Percentiles rank a stretch among this genome's conserved stretches.
Conservation (phyloP, 2,888 invertebrate species). For the Danaus chrysippus region DNA sequence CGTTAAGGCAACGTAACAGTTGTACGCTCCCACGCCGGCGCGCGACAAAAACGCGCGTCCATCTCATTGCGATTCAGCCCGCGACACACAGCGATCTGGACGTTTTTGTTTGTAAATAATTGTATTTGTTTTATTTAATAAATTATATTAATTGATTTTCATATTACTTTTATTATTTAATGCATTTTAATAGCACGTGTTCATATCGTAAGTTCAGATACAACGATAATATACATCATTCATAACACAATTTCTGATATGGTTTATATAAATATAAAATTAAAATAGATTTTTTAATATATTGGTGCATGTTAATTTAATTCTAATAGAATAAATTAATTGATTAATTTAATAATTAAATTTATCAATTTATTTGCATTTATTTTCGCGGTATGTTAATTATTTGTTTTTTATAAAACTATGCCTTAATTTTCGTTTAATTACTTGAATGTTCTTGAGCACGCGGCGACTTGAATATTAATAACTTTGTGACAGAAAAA, state of each 20-base stretch:
- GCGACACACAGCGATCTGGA: slow-evolving; percentile 53
- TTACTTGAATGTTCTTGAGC: not conserved
- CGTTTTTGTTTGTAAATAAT: slow-evolving; percentile 24
- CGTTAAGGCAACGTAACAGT: slow-evolving; percentile 17
- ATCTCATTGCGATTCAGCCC: slow-evolving; percentile 66
- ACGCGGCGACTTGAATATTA: not conserved
- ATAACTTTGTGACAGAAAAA: not conserved
- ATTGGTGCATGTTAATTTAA: too few species aligned
- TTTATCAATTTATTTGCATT: not conserved
- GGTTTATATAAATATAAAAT: too few species aligned
- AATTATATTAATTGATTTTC: slow-evolving; percentile 1
- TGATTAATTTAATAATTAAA: not conserved
- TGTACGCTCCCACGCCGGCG: slow-evolving; percentile 64
- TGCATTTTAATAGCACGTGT: not conserved
- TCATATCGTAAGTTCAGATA: not conserved
- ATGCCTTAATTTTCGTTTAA: slow-evolving; percentile 3
- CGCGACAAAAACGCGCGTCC: slow-evolving; percentile 60
- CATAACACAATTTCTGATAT: too few species aligned
- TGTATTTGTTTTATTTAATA: slow-evolving; percentile 36
- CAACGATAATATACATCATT: not conserved
- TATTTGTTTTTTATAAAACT: not conserved
- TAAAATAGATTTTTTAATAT: too few species aligned
- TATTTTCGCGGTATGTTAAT: slow-evolving; percentile 1
- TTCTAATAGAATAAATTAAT: not conserved
- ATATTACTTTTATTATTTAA: not conserved